Evolutionary conservation across 2,113 vertebrate genomes (phyloP).

Genomic region (Heloderma charlesbogerti): DNA sequence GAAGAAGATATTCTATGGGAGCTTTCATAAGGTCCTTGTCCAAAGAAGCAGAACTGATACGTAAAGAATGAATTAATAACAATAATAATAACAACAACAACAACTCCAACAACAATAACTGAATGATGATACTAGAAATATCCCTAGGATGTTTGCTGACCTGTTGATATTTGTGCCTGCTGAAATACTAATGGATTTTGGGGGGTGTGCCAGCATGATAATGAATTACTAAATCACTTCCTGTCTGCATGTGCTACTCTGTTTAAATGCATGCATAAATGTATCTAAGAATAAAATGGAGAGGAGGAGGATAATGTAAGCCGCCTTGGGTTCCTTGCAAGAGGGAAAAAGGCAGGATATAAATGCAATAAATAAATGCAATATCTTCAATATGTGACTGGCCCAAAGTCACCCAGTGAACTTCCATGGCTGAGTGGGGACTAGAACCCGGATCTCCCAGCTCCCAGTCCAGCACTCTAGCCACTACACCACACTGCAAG

Average conservation of each 20-base stretch:
- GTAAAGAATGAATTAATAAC: too few species aligned
- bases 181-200: background rate
- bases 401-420: too few species aligned
- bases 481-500: too few species aligned
- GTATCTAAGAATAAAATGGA: constrained; percentile 23
- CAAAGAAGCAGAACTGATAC: constrained; percentile 16
- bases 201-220: background rate
- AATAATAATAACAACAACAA: too few species aligned
- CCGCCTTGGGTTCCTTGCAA: too few species aligned
- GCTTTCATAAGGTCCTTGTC: constrained; percentile 92
- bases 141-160: background rate
- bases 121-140: background rate
- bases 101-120: background rate
- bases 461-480: too few species aligned
- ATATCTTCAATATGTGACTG: too few species aligned
- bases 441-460: too few species aligned
- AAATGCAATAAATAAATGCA: too few species aligned
- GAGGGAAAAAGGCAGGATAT: too few species aligned
- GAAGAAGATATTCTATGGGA: constrained; percentile 92
- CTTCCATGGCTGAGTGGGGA: too few species aligned
- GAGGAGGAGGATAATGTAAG: too few species aligned
- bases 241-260: constrained; percentile 3
- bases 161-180: background rate
- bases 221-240: constrained; percentile 7
- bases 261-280: background rate